Evolutionary conservation across 2,888 invertebrate genomes (phyloP), one percentile per base, ranked within the genome.

Genomic region (Gymnocheta viridis): DNA sequence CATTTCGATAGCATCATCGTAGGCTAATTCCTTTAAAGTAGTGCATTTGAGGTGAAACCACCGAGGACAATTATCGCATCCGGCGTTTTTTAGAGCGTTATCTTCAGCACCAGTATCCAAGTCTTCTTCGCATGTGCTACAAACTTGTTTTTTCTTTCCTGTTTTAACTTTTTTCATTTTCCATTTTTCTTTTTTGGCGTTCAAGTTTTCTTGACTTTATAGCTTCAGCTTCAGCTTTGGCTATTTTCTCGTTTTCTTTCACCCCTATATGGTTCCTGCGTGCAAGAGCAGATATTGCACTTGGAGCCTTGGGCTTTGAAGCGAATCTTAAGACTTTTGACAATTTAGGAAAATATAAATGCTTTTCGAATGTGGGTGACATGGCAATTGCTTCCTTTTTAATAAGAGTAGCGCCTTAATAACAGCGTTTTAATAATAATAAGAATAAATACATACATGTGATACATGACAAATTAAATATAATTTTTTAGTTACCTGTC

Each of bases 301-400:
- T 32, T 5, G 32, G 32, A 4, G 32, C 7, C 32, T 32, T 32
- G 7, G 32, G 32, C 32, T 32, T 32, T 32, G 32, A 5, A 5
- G 32, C 4, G 32, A 32, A 32, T 7, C 62, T 60, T 51, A 29
- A 51, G 10, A 54, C 56, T n/a, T 29, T 24, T 47, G 7, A 66
- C 4, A 38, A 17, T 51, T 69, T 77, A 29, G 69, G 77, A 19
- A 77, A 60, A 27, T 69, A 69, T 19, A 77, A 41, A 70, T 56
- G 69, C 12, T 54, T 54, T 17, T 69, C 69, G 17, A 69, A 70
- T 24, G 47, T 35, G 6, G 73, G 22, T 22, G 72, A 72, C 29
- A 72, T 58, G 0, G 44, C 12, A 32, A 5, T 32, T 7, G 32
- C 7, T 32, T 32, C 7, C 32, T n/a, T n/a, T n/a, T n/a, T n/a